Conservation (phyloP, 2,113 vertebrate genomes). For the Polypterus senegalus region DNA sequence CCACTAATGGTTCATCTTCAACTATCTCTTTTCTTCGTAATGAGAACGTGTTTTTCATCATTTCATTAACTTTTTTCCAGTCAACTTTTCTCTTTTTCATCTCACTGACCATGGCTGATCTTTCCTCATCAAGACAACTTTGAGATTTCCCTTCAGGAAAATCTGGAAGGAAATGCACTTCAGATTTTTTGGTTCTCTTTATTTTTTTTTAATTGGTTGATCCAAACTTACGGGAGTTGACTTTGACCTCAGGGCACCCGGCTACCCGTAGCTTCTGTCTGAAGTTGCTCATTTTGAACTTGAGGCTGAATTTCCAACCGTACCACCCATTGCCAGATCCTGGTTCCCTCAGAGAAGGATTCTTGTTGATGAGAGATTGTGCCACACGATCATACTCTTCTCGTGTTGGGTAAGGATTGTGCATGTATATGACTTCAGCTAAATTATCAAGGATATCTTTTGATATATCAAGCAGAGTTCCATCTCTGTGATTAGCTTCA, state of each 20-base stretch:
- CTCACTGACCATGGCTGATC: slow-evolving; percentile 6
- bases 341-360: slow-evolving; percentile 18
- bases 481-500: slow-evolving; percentile 13
- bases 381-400: slow-evolving; percentile 16
- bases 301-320: slow-evolving; percentile 11
- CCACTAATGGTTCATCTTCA: slow-evolving; percentile 5
- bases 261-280: slow-evolving; percentile 8
- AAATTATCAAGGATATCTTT: slow-evolving; percentile 16
- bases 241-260: slow-evolving; percentile 9
- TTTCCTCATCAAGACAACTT: slow-evolving; percentile 11
- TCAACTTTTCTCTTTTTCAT: slow-evolving; percentile 14
- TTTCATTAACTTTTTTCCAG: slow-evolving; percentile 10
- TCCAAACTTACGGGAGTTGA: slow-evolving; percentile 5
- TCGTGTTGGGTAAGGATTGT: slow-evolving; percentile 15
- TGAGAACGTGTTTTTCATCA: slow-evolving; percentile 3
- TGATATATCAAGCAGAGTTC: slow-evolving; percentile 8
- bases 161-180: slow-evolving; percentile 12
- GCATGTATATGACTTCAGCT: slow-evolving; percentile 17
- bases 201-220: slow-evolving; percentile 1
- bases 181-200: not conserved
- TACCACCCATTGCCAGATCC: slow-evolving; percentile 12
- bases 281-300: slow-evolving; percentile 21
- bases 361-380: slow-evolving; percentile 14
- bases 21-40: slow-evolving; percentile 6
- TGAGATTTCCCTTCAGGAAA: slow-evolving; percentile 12